Evolutionary conservation across 2,888 invertebrate genomes (phyloP), one percentile per base, ranked within the genome.

Genomic region (Pyrrhosoma nymphula): DNA sequence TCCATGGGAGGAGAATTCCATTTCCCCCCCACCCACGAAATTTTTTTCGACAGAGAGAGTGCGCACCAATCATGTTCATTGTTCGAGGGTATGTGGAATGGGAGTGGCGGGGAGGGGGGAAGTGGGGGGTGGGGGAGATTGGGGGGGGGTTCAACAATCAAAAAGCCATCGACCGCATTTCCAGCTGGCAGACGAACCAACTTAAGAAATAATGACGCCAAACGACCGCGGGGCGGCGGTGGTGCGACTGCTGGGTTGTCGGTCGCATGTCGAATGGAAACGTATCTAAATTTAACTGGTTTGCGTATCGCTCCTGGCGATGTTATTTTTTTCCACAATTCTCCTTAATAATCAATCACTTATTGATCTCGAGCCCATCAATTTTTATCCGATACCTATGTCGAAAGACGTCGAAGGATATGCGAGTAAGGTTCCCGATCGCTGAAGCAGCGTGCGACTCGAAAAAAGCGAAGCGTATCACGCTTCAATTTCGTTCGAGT

Each of bases 311-410:
- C 16, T 69, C 10, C 69, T n/a, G 69, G 69, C n/a, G 69, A 69
- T 82, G 82, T 82, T 82, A n/a, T 35, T 35, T 82, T 69, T 82
- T 82, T 69, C n/a, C 12, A 35, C 82, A 23, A 82, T 82, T 35
- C 35, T 23, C 14, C 82, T 82, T 35, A 82, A 82, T 82, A 82
- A 82, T 82, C 82, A 82, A 82, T 82, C 82, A 82, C 16, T 82
- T 35, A 82, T 82, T 35, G 82, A 82, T 82, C 82, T 35, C 26
- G 82, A 35, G 26, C 30, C 30, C 82, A 82, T 69, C 69, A 69
- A n/a, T n/a, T 69, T 69, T 26, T 69, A 69, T 82, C 35, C 82
- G 82, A 82, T 60, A n/a, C n/a, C n/a, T n/a, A 60, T 82, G 82
- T 82, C 35, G 82, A 35, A 30, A 82, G 82, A 82, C 16, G 23